Percentiles rank a stretch among this genome's conserved stretches.
Conservation (phyloP, 1,140 invertebrate species). For the Xylocopa sonorina region DNA sequence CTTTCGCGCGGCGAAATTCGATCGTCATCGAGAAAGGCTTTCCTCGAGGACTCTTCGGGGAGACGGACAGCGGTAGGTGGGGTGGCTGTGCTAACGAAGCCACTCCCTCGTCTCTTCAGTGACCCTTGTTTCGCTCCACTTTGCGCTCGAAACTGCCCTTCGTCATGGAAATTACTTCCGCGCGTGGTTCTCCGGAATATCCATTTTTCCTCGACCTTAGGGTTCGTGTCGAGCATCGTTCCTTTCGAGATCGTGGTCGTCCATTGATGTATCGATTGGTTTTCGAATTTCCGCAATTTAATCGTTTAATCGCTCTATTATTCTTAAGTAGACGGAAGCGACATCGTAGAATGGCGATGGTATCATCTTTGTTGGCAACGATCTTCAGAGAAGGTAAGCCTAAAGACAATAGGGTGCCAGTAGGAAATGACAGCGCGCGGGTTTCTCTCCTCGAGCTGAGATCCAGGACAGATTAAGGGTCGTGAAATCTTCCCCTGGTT, state of each 20-base stretch:
- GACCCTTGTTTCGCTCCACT: slow-evolving; percentile 39
- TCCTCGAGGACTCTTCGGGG: slow-evolving; percentile 52
- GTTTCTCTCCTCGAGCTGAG: slow-evolving; percentile 41
- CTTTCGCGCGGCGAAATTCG: slow-evolving; percentile 56
- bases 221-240: not conserved
- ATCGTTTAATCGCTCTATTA: too few relatives aligned
- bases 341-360: slow-evolving; percentile 1
- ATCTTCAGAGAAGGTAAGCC: slow-evolving; percentile 62
- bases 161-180: slow-evolving; percentile 45
- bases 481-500: slow-evolving; percentile 60
- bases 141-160: slow-evolving; percentile 49
- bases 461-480: slow-evolving; percentile 68
- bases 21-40: slow-evolving; percentile 61
- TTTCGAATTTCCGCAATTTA: too few relatives aligned
- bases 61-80: slow-evolving; percentile 19
- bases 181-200: slow-evolving; percentile 38
- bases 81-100: slow-evolving; percentile 55
- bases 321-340: too few relatives aligned
- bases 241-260: not conserved
- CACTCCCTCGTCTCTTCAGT: slow-evolving; percentile 51
- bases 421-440: slow-evolving; percentile 68
- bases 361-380: slow-evolving; percentile 27
- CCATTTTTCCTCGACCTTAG: slow-evolving; percentile 25
- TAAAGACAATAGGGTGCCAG: slow-evolving; percentile 72
- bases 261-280: not conserved